Evolutionary conservation across 53 echinoderm and acorn worm genomes (phyloP), one percentile per base, ranked within the genome.

Genomic region (Hippasteria phrygiana): DNA sequence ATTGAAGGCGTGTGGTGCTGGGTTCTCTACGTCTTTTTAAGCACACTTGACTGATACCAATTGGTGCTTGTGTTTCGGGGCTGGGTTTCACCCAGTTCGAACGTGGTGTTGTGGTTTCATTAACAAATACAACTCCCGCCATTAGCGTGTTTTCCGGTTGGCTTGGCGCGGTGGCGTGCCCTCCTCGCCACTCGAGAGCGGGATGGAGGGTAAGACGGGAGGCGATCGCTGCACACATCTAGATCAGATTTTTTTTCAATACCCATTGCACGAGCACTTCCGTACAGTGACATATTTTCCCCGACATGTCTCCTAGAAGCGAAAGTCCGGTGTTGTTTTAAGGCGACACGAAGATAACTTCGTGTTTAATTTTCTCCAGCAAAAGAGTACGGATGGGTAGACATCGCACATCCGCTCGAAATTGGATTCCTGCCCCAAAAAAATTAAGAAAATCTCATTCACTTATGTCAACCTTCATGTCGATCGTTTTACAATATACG

Each of bases 61-160:
- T 80, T 80, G 80, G 46, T 43, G 78, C 64, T 82, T 62, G 82
- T 64, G 66, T 82, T 45, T 64, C 82, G n/a, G 32, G 66, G 82
- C 36, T 64, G 43, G 32, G 29, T 82, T 66, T 82, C 82, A 66
- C 16, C 65, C 82, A 43, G 9, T 56, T 55, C 24, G 35, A 8
- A 22, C 16, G 55, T n/a, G 55, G 2, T 77, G 82, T 82, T 82
- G 82, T 82, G 82, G 82, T 66, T 78, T 82, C 82, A 82, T 82
- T 65, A 82, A 32, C 66, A 65, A 65, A 65, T 73, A 66, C 45
- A 66, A 82, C 64, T 82, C 64, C 66, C 66, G 64, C 82, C 82
- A 82, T 82, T 66, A 82, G 82, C 82, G 82, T 82, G 82, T 82
- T 82, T 82, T 82, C 82, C 82, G 82, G 82, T 63, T 64, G 64